Evolutionary conservation across 1,140 invertebrate genomes (phyloP).

Genomic region (Leptonema lineaticorne): DNA sequence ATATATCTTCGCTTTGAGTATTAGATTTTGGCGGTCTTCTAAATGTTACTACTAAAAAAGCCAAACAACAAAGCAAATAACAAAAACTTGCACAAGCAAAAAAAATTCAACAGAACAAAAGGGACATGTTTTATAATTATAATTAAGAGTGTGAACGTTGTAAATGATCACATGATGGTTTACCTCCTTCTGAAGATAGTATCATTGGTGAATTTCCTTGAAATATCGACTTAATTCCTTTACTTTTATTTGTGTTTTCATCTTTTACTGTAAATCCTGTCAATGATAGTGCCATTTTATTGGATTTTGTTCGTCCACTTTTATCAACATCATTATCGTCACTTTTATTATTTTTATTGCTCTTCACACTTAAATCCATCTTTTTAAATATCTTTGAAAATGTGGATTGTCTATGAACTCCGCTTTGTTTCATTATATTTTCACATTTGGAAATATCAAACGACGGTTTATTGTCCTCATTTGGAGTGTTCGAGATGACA

Average conservation of each 20-base stretch:
- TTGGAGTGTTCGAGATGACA: neutral
- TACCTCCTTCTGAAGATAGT: constrained; percentile 57
- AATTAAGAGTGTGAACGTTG: neutral
- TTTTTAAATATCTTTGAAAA: constrained; percentile 46
- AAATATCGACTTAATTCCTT: constrained; percentile 50
- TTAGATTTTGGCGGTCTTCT: constrained; percentile 50
- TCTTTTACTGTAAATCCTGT: constrained; percentile 46
- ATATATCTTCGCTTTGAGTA: constrained; percentile 24
- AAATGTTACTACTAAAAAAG: constrained; percentile 55
- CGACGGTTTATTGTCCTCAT: neutral
- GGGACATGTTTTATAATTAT: neutral
- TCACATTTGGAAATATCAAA: constrained; percentile 45
- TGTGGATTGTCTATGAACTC: constrained; percentile 21
- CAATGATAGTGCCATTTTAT: constrained; percentile 51
- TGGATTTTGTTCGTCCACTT: constrained; percentile 45
- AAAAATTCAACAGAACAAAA: constrained; percentile 16
- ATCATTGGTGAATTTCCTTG: constrained; percentile 52
- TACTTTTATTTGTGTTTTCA: constrained; percentile 44
- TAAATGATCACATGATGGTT: neutral
- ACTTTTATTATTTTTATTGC: constrained; percentile 47
- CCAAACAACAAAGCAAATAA: constrained; percentile 37
- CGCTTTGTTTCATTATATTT: constrained; percentile 37
- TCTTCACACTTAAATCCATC: constrained; percentile 42
- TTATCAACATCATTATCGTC: constrained; percentile 48
- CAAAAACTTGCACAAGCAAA: constrained; percentile 29